Percentiles rank a stretch among this genome's conserved stretches.
These are phyloP conservation scores for Halcyon malimbica DNA, from an alignment of 2,113 vertebrate species.

Conservation along the genomic window DNA sequence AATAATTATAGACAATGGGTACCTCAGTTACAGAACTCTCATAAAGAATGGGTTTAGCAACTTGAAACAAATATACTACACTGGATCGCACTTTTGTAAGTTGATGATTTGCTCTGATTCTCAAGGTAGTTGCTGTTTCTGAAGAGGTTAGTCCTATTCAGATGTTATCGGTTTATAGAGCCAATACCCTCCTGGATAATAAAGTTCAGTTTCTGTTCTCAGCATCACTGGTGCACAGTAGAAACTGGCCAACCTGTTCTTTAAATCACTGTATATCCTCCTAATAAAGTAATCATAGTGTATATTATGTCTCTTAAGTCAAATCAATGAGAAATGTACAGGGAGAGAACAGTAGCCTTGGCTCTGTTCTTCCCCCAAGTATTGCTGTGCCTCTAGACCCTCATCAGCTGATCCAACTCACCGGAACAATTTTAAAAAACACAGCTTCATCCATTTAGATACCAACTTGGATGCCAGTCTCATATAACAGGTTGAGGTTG, in stretches of 20 bases:
- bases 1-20: not conserved
- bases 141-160: not conserved
- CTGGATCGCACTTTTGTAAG: not conserved
- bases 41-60: not conserved
- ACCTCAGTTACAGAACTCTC: not conserved
- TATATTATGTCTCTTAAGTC: not conserved
- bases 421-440: not conserved
- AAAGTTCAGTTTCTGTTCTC: not conserved
- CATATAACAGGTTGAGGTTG: not conserved
- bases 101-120: not conserved
- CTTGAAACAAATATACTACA: not conserved
- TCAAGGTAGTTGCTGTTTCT: not conserved
- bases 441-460: not conserved
- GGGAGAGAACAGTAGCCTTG: fast-evolving
- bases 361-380: fast-evolving
- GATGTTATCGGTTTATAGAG: not conserved
- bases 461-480: not conserved
- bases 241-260: not conserved
- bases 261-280: not conserved
- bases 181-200: not conserved
- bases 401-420: not conserved
- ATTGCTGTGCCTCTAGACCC: not conserved
- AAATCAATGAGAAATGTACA: not conserved
- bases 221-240: not conserved
- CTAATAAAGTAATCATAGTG: not conserved